phyloP scores from a whole-genome alignment of 1,140 invertebrate genomes.

The Calosoma granatense region DNA sequence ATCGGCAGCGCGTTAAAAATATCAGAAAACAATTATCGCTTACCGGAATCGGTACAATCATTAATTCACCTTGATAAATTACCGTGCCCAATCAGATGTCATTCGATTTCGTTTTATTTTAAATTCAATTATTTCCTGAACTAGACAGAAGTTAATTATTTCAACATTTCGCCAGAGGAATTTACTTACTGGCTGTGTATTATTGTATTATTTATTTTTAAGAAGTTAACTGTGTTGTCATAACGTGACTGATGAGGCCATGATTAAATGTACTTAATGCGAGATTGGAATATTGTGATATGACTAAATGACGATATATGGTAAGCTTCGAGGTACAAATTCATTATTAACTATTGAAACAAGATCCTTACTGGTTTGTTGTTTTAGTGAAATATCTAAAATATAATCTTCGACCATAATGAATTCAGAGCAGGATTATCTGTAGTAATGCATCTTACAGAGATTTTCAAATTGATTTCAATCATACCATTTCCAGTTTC shows the following conservation, averaged over 20 bases:
- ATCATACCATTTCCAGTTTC: background rate
- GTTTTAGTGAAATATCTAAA: too few species aligned
- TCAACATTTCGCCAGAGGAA: too few species aligned
- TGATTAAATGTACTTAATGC: too few species aligned
- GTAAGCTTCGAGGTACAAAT: too few species aligned
- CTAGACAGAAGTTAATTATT: background rate
- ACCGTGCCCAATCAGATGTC: background rate
- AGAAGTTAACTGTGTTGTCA: background rate
- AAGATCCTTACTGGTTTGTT: too few species aligned
- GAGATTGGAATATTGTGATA: too few species aligned
- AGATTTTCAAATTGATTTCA: background rate
- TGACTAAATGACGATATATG: too few species aligned
- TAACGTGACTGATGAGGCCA: background rate
- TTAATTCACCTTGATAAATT: slow-evolving; percentile 5
- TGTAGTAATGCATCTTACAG: too few species aligned
- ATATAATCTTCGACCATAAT: too few species aligned
- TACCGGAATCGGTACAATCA: background rate
- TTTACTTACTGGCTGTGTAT: too few species aligned
- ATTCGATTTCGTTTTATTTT: background rate
- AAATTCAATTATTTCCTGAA: background rate
- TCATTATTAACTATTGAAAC: too few species aligned
- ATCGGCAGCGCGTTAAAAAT: background rate
- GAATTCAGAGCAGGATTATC: too few species aligned
- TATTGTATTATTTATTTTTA: background rate
- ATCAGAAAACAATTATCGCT: background rate